phyloP scores from a whole-genome alignment of 2,113 vertebrate species.

The Notothenia rossii region DNA sequence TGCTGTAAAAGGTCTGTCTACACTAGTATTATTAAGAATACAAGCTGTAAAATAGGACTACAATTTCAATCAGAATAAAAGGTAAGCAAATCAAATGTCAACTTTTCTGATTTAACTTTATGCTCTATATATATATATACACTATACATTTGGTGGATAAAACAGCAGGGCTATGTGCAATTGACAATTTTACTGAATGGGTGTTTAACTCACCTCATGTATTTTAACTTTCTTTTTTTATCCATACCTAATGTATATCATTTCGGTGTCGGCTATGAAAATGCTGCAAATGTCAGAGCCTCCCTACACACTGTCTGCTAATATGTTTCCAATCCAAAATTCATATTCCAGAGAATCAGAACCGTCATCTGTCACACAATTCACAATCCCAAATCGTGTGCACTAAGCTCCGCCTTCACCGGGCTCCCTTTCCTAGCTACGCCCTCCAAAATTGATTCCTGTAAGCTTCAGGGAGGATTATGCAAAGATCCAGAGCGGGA shows the following conservation, averaged over 20 bases:
- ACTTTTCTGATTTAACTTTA: not conserved
- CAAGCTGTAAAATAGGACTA: not conserved
- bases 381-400: slow-evolving; percentile 13
- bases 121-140: not conserved
- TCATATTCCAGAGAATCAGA: slow-evolving; percentile 11
- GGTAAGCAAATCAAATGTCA: not conserved
- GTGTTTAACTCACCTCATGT: not conserved
- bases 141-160: not conserved
- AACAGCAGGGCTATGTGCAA: not conserved
- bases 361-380: not conserved
- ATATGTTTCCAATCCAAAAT: not conserved
- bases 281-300: not conserved
- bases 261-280: not conserved
- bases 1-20: not conserved
- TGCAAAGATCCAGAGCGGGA: slow-evolving; percentile 68
- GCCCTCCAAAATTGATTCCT: slow-evolving; percentile 55
- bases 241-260: not conserved
- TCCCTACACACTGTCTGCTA: not conserved
- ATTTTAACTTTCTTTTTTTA: not conserved
- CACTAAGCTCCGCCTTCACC: slow-evolving; percentile 9
- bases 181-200: not conserved
- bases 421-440: slow-evolving; percentile 39
- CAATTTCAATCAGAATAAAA: not conserved
- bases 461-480: slow-evolving; percentile 66
- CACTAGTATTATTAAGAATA: too few species aligned